These are phyloP conservation scores for Ceratina japonica DNA, from an alignment of 1,140 invertebrate species.

Conservation along the genomic window DNA sequence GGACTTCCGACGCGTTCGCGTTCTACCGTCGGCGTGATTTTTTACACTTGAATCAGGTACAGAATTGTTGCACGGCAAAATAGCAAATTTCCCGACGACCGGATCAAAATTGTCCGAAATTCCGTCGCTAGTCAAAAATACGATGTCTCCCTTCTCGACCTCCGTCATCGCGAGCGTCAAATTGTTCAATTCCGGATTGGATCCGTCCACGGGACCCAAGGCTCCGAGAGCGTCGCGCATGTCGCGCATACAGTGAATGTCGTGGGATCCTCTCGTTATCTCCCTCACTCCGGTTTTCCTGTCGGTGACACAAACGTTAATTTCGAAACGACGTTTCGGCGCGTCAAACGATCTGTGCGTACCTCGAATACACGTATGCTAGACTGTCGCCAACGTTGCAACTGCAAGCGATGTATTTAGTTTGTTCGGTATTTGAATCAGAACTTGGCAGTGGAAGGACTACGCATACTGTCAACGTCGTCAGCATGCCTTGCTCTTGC, in stretches of 20 bases:
- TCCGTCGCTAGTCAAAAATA: conserved; percentile 95
- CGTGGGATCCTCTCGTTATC: conserved; percentile 88
- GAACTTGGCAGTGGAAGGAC: conserved; percentile 83
- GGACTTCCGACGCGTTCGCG: conserved; percentile 77
- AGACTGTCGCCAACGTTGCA: conserved; percentile 96
- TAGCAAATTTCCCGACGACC: conserved; percentile 95
- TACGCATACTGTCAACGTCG: conserved; percentile 90
- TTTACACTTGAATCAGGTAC: conserved; percentile 64
- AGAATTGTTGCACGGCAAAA: conserved; percentile 76
- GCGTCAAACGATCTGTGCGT: conserved; percentile 20
- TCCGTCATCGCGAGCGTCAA: conserved; percentile 94
- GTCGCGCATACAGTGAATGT: conserved; percentile 92
- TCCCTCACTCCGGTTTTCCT: conserved; percentile 74
- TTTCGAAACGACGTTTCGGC: no score
- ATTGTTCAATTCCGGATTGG: conserved; percentile 94
- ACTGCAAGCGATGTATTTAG: conserved; percentile 89
- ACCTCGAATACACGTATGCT: conserved; percentile 91
- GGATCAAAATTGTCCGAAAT: conserved; percentile 97
- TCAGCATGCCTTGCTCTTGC: conserved; percentile 91
- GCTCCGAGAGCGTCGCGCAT: conserved; percentile 96
- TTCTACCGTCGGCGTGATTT: conserved; percentile 69
- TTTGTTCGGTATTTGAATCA: conserved; percentile 68
- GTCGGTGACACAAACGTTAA: background rate
- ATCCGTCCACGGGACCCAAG: conserved; percentile 92
- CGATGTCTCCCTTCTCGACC: conserved; percentile 90